Evolutionary conservation across 2,888 invertebrate genomes (phyloP).

Genomic region (Lasioglossum calceatum): DNA sequence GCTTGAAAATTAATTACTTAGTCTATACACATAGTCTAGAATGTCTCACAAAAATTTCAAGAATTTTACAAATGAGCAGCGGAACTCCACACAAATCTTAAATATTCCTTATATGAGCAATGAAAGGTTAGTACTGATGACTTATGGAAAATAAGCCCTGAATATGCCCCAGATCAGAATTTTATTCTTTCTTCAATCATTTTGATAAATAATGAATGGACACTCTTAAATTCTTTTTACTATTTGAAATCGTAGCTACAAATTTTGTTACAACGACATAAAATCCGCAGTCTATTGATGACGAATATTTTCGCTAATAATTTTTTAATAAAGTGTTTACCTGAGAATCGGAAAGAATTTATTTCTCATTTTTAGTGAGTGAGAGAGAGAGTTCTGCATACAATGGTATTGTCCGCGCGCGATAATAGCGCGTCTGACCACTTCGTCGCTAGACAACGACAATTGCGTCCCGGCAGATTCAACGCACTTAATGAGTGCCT

Average conservation of each 20-base stretch:
- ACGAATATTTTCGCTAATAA: not conserved
- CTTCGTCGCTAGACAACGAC: not conserved
- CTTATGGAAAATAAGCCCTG: not conserved
- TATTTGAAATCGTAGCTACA: no score
- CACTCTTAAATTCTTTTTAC: no score
- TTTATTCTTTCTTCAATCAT: no score
- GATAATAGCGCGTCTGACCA: not conserved
- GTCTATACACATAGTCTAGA: not conserved
- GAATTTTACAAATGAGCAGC: no score
- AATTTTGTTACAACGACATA: not conserved
- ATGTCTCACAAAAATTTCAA: no score
- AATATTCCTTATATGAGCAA: not conserved
- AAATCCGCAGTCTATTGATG: not conserved
- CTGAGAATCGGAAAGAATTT: not conserved
- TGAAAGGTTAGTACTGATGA: not conserved
- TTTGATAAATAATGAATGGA: not conserved
- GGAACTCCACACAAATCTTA: no score
- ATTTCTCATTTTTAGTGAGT: not conserved
- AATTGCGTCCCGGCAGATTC: slow-evolving; percentile 22
- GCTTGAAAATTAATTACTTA: not conserved
- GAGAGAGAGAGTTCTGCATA: not conserved
- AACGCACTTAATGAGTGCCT: slow-evolving; percentile 44
- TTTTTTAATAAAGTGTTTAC: not conserved
- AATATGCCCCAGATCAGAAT: no score
- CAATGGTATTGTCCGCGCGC: not conserved